Base-by-base conservation (phyloP, 92 coral and sea anemone species). In the Pocillopora grandis region DNA sequence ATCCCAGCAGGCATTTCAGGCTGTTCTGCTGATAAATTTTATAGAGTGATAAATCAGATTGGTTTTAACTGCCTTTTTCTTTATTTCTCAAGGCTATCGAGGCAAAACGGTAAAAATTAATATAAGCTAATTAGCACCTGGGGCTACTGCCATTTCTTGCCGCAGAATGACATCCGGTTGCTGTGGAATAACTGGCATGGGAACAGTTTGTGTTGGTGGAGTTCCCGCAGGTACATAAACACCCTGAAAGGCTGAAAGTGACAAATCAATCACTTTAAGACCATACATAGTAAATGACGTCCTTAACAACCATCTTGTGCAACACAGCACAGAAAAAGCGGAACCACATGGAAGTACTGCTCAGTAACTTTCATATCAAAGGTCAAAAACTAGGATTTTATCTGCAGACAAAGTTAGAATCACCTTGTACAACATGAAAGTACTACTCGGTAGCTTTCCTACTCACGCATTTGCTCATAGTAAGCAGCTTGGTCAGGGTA, bases 381-480 rank as follows among this genome's bases (percentile, higher is more conserved):
- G 72, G 72, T 68, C 48, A 14, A 37, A 68, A 17, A 68, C 48
- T 68, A 31, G 52, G 52, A 19, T 33, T 68, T 68, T 10, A 68
- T 68, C 52, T 48, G 17, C 72, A 31, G 52, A 68, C 48, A 33
- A 68, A 68, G 72, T 68, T 14, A 14, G 72, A 33, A 68, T 48
- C 72, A 68, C 55, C 71, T 66, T 66, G 70, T 66, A 66, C 70
- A 66, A 35, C 36, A 23, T 7, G 12, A 20, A 66, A 7, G 2
- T 23, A 23, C 37, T 66, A 33, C 3, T 64, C 36, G 21, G 19
- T 19, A 23, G 70, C 70, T n/a, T 23, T 23, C 70, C 21, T 66
- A 72, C 92, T 62, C 66, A 91, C 95, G 90, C 84, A 93, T 87
- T 66, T 91, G 93, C 27, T 93, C 93, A 78, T 89, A 93, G 76